Base-by-base conservation (phyloP, 2,888 invertebrate genomes). In the Nemoura dubitans region DNA sequence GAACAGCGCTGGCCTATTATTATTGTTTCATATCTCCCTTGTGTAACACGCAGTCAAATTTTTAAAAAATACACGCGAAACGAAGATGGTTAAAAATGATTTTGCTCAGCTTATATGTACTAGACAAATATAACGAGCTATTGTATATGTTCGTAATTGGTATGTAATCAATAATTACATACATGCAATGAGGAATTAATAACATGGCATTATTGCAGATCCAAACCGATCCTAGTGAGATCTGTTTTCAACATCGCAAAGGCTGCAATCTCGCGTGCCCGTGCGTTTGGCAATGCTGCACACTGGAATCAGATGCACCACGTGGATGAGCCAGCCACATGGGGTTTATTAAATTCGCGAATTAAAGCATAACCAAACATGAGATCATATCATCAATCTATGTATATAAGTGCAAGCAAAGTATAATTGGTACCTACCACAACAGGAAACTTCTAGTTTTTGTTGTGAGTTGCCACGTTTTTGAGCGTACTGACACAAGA, bases 91-190 rank as follows among this genome's bases (percentile, higher is more conserved):
- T 59, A 59, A 14, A 59, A 59, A 59, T 59, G 21, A 59, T 59
- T 59, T 59, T 59, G 21, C 59, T 21, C 16, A 7, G 21, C 59
- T 59, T 1, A 14, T 10, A 59, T 59, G 21, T 21, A 59, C 3
- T 10, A 59, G 16, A 59, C 59, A 59, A 7, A 16, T 59, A 16
- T 59, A 59, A 59, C 59, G 59, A 59, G 59, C 59, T 21, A 59
- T 59, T 21, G 59, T 59, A 21, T 36, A 21, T 59, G 59, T 59
- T 59, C 59, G 59, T 59, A 59, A 59, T 59, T 59, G 14, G 59
- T 59, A 59, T 59, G 59, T 59, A 59, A 59, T 59, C 59, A 59
- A 59, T 59, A 59, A 59, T 59, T 59, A 59, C 59, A 59, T 21
- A 59, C 59, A 59, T 59, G 59, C 59, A 59, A 59, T 14, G 59